phyloP scores from a whole-genome alignment of 92 coral and sea anemone species.

The Hydrozoanthus gracilis region DNA sequence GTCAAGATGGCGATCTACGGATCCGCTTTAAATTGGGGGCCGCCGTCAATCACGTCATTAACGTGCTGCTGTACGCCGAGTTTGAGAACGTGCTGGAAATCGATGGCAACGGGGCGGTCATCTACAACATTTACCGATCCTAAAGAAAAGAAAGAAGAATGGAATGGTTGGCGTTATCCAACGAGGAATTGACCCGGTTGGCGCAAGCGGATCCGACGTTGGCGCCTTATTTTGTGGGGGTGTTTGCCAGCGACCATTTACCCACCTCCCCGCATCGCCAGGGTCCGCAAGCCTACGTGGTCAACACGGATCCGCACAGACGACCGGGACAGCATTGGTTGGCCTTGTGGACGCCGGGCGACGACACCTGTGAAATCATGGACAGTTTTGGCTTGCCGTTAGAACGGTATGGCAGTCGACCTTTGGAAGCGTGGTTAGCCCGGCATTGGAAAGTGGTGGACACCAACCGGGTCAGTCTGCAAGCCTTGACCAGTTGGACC shows the following conservation, averaged over 20 bases:
- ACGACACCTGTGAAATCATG: conserved; percentile 53
- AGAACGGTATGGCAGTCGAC: conserved; percentile 27
- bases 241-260: conserved; percentile 40
- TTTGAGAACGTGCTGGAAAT: conserved; percentile 36
- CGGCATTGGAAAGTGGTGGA: conserved; percentile 33
- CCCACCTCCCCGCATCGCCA: not conserved
- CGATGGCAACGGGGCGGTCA: conserved; percentile 36
- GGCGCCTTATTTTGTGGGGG: conserved; percentile 41
- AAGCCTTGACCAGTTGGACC: conserved; percentile 35
- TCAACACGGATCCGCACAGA: conserved; percentile 52
- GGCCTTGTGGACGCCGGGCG: conserved; percentile 45
- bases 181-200: conserved; percentile 23
- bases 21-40: conserved; percentile 52
- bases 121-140: conserved; percentile 32
- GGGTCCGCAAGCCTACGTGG: conserved; percentile 44
- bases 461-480: conserved; percentile 42
- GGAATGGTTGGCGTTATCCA: conserved; percentile 34
- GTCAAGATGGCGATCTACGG: conserved; percentile 6
- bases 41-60: conserved; percentile 39
- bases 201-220: conserved; percentile 32
- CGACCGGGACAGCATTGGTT: conserved; percentile 58
- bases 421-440: conserved; percentile 40
- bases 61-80: conserved; percentile 41
- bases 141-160: not conserved
- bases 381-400: conserved; percentile 62